Conservation (phyloP, 2,888 invertebrate genomes). For the Hemicrepidius hirtus region DNA sequence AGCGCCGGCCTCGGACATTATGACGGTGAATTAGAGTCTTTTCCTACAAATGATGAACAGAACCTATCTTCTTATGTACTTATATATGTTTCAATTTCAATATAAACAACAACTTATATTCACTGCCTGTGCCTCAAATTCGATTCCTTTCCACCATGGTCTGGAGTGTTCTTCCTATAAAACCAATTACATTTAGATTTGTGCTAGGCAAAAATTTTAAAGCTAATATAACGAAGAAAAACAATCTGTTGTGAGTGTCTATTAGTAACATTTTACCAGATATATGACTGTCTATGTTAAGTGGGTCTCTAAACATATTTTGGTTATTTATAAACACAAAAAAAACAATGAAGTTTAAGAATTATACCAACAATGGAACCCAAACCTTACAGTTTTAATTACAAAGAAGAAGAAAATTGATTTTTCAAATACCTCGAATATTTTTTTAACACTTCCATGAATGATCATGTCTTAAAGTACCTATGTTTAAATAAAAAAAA, state of each 20-base stretch:
- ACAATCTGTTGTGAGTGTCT: neutral
- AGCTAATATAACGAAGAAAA: neutral
- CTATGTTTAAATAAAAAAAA: no score
- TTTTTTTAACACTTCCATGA: no score
- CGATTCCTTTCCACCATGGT: slow-evolving; percentile 72
- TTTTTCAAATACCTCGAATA: no score
- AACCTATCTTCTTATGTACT: slow-evolving; percentile 53
- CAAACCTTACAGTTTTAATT: no score
- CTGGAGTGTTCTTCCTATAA: slow-evolving; percentile 73
- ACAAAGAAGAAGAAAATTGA: no score
- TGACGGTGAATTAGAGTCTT: slow-evolving; percentile 57
- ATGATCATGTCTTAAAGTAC: no score
- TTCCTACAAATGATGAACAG: slow-evolving; percentile 55
- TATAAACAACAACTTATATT: slow-evolving; percentile 57
- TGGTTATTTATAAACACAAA: no score
- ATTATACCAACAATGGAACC: no score
- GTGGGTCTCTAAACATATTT: no score
- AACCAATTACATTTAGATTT: neutral
- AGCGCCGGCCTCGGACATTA: slow-evolving; percentile 56
- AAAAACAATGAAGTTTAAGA: no score
- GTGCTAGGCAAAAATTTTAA: neutral
- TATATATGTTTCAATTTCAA: slow-evolving; percentile 53
- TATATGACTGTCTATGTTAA: no score
- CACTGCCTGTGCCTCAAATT: slow-evolving; percentile 73
- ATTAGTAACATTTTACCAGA: neutral